These are phyloP conservation scores for Standfussiana lucernea DNA, from an alignment of 2,888 invertebrate genomes.

Conservation along the genomic window DNA sequence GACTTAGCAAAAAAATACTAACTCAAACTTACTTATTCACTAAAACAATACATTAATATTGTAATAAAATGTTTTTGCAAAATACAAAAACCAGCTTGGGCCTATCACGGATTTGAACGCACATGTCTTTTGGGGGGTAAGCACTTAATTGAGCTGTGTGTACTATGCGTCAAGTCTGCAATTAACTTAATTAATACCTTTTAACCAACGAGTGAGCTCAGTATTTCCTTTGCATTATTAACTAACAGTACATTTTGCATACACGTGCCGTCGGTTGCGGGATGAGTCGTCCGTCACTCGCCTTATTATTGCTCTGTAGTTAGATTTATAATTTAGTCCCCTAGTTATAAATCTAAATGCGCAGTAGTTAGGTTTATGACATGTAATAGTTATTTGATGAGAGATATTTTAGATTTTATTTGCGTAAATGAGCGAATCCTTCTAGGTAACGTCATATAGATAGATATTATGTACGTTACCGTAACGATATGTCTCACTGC, in stretches of 20 bases:
- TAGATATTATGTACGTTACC: neutral
- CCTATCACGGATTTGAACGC: too few species aligned
- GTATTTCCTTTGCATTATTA: slow-evolving; percentile 29
- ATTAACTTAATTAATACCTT: slow-evolving; percentile 20
- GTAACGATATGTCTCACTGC: neutral
- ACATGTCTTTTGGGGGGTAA: too few species aligned
- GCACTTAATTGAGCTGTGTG: too few species aligned
- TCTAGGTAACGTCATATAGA: neutral
- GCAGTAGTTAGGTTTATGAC: neutral
- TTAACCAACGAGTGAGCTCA: neutral
- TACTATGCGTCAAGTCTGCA: neutral
- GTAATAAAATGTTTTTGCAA: too few species aligned
- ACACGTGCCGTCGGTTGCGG: slow-evolving; percentile 20
- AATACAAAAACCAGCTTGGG: too few species aligned
- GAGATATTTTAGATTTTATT: neutral
- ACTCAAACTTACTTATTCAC: too few species aligned
- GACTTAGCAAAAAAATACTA: too few species aligned
- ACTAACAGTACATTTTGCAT: slow-evolving; percentile 3
- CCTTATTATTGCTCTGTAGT: slow-evolving; percentile 10
- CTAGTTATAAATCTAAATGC: slow-evolving; percentile 8
- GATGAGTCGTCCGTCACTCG: slow-evolving; percentile 11
- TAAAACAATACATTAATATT: too few species aligned
- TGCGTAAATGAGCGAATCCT: neutral
- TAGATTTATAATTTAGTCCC: slow-evolving; percentile 1
- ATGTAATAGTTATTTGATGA: neutral